Evolutionary conservation across 2,888 invertebrate genomes (phyloP).

Genomic region (Dusona sp.): DNA sequence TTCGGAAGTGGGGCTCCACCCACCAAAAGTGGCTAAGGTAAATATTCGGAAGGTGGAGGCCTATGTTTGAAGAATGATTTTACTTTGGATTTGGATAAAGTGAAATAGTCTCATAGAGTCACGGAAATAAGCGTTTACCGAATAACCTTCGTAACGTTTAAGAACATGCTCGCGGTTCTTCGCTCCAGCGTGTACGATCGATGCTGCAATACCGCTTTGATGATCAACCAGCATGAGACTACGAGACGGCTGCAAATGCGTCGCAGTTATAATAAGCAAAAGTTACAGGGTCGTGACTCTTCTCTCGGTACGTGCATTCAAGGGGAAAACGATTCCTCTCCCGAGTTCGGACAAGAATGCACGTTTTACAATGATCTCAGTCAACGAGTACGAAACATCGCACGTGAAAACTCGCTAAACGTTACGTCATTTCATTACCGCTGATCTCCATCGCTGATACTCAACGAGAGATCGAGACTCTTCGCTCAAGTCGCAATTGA

Average conservation of each 20-base stretch:
- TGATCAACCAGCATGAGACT: neutral
- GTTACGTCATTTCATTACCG: neutral
- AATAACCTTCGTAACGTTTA: conserved; percentile 22
- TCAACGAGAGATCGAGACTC: conserved; percentile 22
- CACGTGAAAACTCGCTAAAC: neutral
- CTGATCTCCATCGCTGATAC: neutral
- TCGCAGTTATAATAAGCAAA: conserved; percentile 35
- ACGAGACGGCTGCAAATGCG: conserved; percentile 36
- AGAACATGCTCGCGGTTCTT: conserved; percentile 19
- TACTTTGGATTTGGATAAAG: neutral
- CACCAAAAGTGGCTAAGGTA: too few relatives aligned
- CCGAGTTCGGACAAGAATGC: conserved; percentile 13
- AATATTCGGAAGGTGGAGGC: too few relatives aligned
- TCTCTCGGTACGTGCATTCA: conserved; percentile 35
- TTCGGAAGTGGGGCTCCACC: too few relatives aligned
- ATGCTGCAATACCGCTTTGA: conserved; percentile 33
- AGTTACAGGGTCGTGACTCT: conserved; percentile 44
- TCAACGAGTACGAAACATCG: conserved; percentile 4
- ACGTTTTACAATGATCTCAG: neutral
- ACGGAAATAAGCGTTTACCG: conserved; percentile 35
- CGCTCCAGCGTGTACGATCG: conserved; percentile 1
- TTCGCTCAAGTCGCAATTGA: conserved; percentile 16
- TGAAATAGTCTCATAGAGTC: neutral
- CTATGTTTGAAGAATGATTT: neutral
- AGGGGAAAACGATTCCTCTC: conserved; percentile 50